Conservation (phyloP, 35 echinoderm and acorn worm species). For the Heliocidaris erythrogramma region DNA sequence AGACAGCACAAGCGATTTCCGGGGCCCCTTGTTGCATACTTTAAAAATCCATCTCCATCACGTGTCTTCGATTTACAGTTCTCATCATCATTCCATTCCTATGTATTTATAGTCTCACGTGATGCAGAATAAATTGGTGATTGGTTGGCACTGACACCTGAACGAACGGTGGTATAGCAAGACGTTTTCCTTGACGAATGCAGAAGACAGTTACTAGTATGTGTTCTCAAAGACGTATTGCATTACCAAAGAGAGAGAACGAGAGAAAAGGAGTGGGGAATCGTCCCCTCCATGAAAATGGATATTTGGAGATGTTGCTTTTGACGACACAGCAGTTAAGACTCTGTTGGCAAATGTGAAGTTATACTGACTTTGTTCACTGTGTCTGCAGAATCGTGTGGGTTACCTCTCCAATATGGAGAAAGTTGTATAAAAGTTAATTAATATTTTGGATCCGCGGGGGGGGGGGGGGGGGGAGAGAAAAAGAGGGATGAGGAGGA, state of each 20-base stretch:
- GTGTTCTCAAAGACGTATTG: too few relatives aligned
- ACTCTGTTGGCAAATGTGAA: too few relatives aligned
- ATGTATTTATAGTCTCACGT: neutral
- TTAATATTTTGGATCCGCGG: too few relatives aligned
- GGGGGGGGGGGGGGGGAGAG: neutral
- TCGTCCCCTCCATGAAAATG: too few relatives aligned
- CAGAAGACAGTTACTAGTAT: neutral
- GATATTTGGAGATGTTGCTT: too few relatives aligned
- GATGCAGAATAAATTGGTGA: conserved; percentile 10
- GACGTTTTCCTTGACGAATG: neutral
- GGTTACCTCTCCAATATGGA: too few relatives aligned
- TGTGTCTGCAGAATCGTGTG: too few relatives aligned
- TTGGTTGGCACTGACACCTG: neutral
- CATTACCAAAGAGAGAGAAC: too few relatives aligned
- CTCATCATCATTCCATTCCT: neutral
- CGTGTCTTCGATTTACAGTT: neutral
- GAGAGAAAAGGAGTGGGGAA: too few relatives aligned
- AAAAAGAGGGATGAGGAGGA: neutral
- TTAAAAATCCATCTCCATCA: neutral
- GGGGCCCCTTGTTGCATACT: neutral
- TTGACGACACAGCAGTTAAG: too few relatives aligned
- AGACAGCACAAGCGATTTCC: neutral
- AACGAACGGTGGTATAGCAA: neutral
- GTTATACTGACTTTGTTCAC: too few relatives aligned
- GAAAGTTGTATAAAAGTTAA: too few relatives aligned